These are phyloP conservation scores for Lophochroa leadbeateri DNA, from an alignment of 2,113 vertebrate genomes.

Conservation along the genomic window DNA sequence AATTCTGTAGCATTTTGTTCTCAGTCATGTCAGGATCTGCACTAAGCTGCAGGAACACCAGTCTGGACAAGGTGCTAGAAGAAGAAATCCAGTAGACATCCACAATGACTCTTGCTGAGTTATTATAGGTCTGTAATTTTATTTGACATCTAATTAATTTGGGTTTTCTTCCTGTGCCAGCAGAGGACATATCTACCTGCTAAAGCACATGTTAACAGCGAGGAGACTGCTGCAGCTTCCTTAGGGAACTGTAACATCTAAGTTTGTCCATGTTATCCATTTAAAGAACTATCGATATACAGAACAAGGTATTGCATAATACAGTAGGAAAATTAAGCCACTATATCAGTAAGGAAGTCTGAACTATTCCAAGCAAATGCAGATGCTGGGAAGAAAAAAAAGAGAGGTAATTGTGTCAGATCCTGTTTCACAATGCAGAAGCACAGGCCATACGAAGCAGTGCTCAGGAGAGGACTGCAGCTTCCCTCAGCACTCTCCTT, in stretches of 20 bases:
- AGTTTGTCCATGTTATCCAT: not conserved
- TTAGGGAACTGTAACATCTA: not conserved
- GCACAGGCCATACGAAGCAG: rapidly evolving
- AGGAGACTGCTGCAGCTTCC: not conserved
- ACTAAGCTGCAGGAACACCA: not conserved
- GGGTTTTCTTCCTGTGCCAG: not conserved
- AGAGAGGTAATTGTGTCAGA: not conserved
- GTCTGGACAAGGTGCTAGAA: not conserved
- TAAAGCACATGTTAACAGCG: not conserved
- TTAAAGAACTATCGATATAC: not conserved
- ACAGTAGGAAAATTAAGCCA: not conserved
- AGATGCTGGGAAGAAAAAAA: not conserved
- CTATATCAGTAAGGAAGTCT: not conserved
- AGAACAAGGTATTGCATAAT: not conserved
- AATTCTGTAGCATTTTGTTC: constrained; percentile 17
- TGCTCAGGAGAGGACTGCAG: not conserved
- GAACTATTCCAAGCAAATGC: not conserved
- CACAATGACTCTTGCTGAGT: not conserved
- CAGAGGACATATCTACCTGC: not conserved
- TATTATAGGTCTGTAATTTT: not conserved
- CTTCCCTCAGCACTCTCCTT: not conserved
- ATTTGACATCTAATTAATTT: not conserved
- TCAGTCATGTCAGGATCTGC: not conserved
- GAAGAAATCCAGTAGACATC: not conserved
- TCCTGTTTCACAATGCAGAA: not conserved